Conservation (phyloP, 2,888 invertebrate species). For the Drosophila suboccidentalis region DNA sequence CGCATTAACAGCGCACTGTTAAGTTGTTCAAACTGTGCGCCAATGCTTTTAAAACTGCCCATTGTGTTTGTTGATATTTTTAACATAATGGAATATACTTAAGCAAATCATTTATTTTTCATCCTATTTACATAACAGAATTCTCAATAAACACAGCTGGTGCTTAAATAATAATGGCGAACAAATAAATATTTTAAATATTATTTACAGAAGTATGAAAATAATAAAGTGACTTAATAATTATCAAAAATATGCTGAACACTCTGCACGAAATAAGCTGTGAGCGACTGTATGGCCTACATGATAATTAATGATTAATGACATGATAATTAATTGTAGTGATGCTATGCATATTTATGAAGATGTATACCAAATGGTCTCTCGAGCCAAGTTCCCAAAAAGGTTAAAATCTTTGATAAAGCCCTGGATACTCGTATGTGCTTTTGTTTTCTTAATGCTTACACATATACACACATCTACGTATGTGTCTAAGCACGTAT, state of each 20-base stretch:
- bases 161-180: not conserved
- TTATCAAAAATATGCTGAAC: too few species aligned
- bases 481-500: not conserved
- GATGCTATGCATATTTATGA: not conserved
- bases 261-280: not conserved
- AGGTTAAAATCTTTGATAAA: not conserved
- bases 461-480: not conserved
- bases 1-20: constrained; percentile 4
- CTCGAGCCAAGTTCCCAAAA: not conserved
- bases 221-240: too few species aligned
- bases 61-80: too few species aligned
- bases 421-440: constrained; percentile 1
- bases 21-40: not conserved
- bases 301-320: not conserved
- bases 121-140: not conserved
- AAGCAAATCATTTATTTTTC: not conserved
- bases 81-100: not conserved
- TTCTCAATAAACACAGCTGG: not conserved
- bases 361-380: not conserved
- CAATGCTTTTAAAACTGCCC: not conserved
- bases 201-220: not conserved
- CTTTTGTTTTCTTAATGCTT: constrained; percentile 16
- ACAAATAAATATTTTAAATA: too few species aligned
- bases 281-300: not conserved
- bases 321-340: too few species aligned